phyloP scores from a whole-genome alignment of 2,113 vertebrate genomes.

The Anthoscopus minutus region DNA sequence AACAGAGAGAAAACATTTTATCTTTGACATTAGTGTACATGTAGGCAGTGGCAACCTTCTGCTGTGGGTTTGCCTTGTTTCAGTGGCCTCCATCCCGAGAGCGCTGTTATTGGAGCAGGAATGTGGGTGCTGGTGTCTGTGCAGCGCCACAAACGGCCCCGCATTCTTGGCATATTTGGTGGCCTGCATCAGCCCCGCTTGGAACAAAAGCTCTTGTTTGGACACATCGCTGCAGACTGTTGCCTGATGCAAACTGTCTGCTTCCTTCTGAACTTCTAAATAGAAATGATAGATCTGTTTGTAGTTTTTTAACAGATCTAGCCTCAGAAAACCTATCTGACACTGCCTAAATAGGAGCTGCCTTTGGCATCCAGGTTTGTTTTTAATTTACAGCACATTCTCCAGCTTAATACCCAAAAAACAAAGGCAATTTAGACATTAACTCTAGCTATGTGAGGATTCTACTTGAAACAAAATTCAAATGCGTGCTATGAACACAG shows the following conservation, averaged over 20 bases:
- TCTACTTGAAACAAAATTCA: background rate
- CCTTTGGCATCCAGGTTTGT: background rate
- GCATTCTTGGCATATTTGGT: conserved; percentile 56
- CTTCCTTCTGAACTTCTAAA: conserved; percentile 1
- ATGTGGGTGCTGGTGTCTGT: conserved; percentile 25
- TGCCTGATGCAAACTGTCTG: conserved; percentile 37
- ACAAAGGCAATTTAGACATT: background rate
- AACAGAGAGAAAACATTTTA: background rate
- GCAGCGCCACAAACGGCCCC: conserved; percentile 21
- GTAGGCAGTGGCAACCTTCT: background rate
- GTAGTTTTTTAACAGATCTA: background rate
- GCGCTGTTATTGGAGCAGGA: background rate
- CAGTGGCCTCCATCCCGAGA: background rate
- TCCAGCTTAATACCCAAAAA: background rate
- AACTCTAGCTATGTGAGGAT: background rate
- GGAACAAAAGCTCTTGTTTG: conserved; percentile 64
- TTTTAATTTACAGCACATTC: background rate
- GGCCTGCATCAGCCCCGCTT: conserved; percentile 33
- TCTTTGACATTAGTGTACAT: background rate
- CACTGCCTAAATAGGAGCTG: background rate
- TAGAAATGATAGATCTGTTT: background rate
- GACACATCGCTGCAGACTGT: conserved; percentile 13
- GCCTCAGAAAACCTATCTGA: background rate
- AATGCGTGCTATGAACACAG: background rate
- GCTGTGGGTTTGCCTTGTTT: background rate